phyloP scores from a whole-genome alignment of 2,797 vertebrate species.

The Clarias laeviceps region DNA sequence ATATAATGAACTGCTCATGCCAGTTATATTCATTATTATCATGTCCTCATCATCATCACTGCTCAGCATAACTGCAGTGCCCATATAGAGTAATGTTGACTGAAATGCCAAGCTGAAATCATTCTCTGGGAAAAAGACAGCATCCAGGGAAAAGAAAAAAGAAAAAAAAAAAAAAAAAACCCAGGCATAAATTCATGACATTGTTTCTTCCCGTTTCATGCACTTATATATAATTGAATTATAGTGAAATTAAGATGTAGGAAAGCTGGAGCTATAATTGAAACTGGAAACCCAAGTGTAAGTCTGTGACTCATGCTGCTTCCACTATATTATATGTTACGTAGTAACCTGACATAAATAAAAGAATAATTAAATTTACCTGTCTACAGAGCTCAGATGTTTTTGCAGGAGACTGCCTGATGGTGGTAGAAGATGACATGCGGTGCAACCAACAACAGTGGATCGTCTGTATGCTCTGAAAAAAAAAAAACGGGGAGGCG shows the following conservation, averaged over 20 bases:
- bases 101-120: neutral
- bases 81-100: neutral
- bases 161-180: neutral
- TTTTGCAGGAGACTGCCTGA: constrained; percentile 49
- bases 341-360: neutral
- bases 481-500: constrained; percentile 43
- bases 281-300: neutral
- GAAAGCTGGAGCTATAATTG: neutral
- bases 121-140: neutral
- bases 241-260: neutral
- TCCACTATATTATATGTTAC: neutral
- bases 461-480: constrained; percentile 63
- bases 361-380: constrained; percentile 57
- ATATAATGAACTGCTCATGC: neutral
- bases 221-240: neutral
- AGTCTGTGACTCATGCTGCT: constrained; percentile 6
- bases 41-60: neutral
- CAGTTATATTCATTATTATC: neutral
- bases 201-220: neutral
- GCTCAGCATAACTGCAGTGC: no score
- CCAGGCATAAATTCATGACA: neutral
- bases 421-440: constrained; percentile 55
- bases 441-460: constrained; percentile 53
- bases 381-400: constrained; percentile 62
- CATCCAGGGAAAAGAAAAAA: neutral